Conservation (phyloP, 30 jellyfish, hydroid and myxozoan species). For the Chironex yamaguchii region DNA sequence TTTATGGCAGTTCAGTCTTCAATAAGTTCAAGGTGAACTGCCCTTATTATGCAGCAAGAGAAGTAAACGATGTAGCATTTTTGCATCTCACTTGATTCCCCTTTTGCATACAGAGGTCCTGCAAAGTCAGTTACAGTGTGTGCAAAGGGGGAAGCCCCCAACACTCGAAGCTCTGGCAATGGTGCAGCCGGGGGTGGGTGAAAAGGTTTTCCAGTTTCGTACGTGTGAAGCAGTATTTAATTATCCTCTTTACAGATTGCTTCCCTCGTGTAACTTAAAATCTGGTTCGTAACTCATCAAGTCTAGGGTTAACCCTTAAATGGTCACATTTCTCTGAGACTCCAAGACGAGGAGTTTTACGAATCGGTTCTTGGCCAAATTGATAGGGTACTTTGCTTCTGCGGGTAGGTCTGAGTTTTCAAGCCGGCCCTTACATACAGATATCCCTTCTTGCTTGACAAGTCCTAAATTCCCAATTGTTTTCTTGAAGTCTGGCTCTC, state of each 20-base stretch:
- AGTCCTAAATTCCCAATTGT: neutral
- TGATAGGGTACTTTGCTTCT: slow-evolving; percentile 3
- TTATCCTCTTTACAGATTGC: slow-evolving; percentile 8
- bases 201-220: slow-evolving; percentile 11
- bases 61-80: neutral
- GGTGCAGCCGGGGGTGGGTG: slow-evolving; percentile 16
- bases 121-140: slow-evolving; percentile 1
- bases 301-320: slow-evolving; percentile 8
- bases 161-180: slow-evolving; percentile 40
- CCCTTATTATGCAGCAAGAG: slow-evolving; percentile 12
- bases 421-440: slow-evolving; percentile 12
- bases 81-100: neutral
- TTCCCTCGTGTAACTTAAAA: slow-evolving; percentile 33
- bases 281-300: slow-evolving; percentile 25
- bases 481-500: neutral
- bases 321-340: slow-evolving; percentile 1
- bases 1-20: neutral
- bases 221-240: neutral
- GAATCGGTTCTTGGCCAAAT: slow-evolving; percentile 6
- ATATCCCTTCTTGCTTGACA: neutral
- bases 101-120: slow-evolving; percentile 12
- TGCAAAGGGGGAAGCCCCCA: neutral
- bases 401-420: slow-evolving; percentile 6
- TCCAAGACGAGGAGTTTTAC: neutral
- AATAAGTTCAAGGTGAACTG: slow-evolving; percentile 20